phyloP scores from a whole-genome alignment of 2,888 invertebrate genomes.

The Papilio gigon region DNA sequence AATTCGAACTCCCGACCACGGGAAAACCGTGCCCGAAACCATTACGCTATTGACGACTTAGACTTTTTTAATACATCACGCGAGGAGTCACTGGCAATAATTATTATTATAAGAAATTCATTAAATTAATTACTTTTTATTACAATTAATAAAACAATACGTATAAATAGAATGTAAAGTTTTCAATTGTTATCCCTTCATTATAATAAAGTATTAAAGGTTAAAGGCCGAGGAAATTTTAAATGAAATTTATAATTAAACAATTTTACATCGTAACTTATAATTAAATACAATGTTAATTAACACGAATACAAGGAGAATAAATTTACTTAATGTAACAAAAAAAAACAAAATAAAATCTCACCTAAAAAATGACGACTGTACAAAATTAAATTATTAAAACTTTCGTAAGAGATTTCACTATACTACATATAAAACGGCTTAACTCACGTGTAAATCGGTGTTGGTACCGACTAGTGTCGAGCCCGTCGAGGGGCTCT shows the following conservation, averaged over 20 bases:
- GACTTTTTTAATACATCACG: no score
- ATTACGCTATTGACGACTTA: no score
- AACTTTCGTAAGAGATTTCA: no score
- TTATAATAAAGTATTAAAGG: slow-evolving; percentile 15
- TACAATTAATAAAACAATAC: background rate
- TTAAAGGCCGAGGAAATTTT: background rate
- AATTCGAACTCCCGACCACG: no score
- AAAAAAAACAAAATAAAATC: background rate
- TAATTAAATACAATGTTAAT: slow-evolving; percentile 7
- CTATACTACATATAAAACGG: no score
- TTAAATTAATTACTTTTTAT: background rate
- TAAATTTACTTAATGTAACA: background rate
- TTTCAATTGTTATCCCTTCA: slow-evolving; percentile 19
- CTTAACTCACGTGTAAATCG: no score
- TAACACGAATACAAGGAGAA: background rate
- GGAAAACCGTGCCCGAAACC: no score
- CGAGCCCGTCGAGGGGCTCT: no score
- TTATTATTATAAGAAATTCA: background rate
- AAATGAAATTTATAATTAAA: background rate
- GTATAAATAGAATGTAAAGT: slow-evolving; percentile 2
- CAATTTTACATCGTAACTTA: slow-evolving; percentile 10
- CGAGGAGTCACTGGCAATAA: no score
- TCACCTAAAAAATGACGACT: no score
- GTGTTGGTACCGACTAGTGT: no score
- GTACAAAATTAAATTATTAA: no score